Conservation (phyloP, 2,888 invertebrate genomes). For the Drosophila peninsularis region DNA sequence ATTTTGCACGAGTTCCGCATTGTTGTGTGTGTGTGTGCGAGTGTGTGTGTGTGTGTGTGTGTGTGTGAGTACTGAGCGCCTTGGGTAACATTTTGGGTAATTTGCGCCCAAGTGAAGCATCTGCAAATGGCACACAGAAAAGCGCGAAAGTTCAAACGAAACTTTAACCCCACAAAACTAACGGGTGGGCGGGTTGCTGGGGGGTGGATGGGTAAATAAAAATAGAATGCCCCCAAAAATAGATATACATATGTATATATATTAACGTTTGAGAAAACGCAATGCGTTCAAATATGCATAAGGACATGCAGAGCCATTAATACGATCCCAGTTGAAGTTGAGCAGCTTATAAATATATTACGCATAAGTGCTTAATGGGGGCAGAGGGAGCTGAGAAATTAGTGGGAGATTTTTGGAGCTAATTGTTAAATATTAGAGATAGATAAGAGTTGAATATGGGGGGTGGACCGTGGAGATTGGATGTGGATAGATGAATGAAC, state of each 20-base stretch:
- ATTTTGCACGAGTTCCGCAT: slow-evolving; percentile 28
- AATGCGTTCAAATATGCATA: slow-evolving; percentile 1
- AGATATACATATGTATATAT: too few relatives aligned
- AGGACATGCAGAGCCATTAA: not conserved
- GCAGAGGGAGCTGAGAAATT: not conserved
- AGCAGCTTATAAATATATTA: slow-evolving; percentile 26
- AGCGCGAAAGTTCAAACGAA: slow-evolving; percentile 63
- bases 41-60: slow-evolving; percentile 8
- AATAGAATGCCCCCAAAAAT: not conserved
- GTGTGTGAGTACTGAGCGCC: slow-evolving; percentile 43
- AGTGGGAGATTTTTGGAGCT: not conserved
- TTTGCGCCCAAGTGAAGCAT: slow-evolving; percentile 64
- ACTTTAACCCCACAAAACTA: slow-evolving; percentile 13
- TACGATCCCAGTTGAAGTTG: slow-evolving; percentile 9
- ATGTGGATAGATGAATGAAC: too few relatives aligned
- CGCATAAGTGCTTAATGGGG: slow-evolving; percentile 6
- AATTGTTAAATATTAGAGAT: not conserved
- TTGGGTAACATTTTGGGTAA: slow-evolving; percentile 76
- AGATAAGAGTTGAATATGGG: not conserved
- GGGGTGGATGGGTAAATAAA: not conserved
- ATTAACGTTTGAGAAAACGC: slow-evolving; percentile 13
- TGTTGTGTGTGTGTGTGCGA: slow-evolving; percentile 12
- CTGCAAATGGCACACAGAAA: slow-evolving; percentile 56
- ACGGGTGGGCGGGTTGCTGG: not conserved
- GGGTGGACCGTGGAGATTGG: not conserved